A percentile compares a stretch with the other conserved stretches of the same genome.
Evolutionary conservation across 1,140 invertebrate genomes (phyloP).

Genomic region (Orussus abietinus): DNA sequence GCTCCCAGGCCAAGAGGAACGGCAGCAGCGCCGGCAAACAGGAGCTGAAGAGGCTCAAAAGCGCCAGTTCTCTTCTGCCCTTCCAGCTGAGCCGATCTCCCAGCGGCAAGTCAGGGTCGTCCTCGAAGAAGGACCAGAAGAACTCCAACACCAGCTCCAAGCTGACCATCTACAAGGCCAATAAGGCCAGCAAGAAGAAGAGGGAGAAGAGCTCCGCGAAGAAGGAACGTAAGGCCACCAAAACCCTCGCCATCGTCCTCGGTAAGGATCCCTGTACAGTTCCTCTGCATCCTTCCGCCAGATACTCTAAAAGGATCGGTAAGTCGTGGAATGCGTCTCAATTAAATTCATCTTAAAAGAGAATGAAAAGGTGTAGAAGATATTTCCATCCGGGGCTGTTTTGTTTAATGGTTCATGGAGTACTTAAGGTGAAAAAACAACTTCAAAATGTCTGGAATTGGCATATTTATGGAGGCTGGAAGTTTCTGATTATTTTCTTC

Average conservation of each 20-base stretch:
- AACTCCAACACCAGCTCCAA: slow-evolving; percentile 62
- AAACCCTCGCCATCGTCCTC: slow-evolving; percentile 97
- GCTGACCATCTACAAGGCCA: slow-evolving; percentile 88
- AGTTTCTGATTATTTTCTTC: too few relatives aligned
- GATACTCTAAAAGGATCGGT: too few relatives aligned
- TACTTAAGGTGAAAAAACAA: too few relatives aligned
- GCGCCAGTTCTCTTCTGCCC: slow-evolving; percentile 41
- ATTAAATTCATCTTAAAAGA: too few relatives aligned
- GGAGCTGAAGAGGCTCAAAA: slow-evolving; percentile 44
- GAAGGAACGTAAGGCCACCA: slow-evolving; percentile 97
- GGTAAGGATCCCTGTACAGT: too few relatives aligned
- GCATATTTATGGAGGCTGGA: too few relatives aligned
- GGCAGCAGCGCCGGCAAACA: slow-evolving; percentile 40
- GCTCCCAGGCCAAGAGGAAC: slow-evolving; percentile 39
- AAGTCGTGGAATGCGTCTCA: too few relatives aligned
- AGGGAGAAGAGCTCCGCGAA: slow-evolving; percentile 91
- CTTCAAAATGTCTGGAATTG: too few relatives aligned
- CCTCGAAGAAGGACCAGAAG: slow-evolving; percentile 66
- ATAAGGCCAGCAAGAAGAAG: slow-evolving; percentile 93
- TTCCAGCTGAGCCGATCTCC: slow-evolving; percentile 39
- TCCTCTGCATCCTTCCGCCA: too few relatives aligned
- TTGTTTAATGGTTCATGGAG: too few relatives aligned
- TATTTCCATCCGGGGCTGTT: too few relatives aligned
- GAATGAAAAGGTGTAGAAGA: too few relatives aligned
- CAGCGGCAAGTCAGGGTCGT: slow-evolving; percentile 33